These are phyloP conservation scores for Eulemur coronatus DNA, from an alignment of 2,797 vertebrate species.

Conservation along the genomic window DNA sequence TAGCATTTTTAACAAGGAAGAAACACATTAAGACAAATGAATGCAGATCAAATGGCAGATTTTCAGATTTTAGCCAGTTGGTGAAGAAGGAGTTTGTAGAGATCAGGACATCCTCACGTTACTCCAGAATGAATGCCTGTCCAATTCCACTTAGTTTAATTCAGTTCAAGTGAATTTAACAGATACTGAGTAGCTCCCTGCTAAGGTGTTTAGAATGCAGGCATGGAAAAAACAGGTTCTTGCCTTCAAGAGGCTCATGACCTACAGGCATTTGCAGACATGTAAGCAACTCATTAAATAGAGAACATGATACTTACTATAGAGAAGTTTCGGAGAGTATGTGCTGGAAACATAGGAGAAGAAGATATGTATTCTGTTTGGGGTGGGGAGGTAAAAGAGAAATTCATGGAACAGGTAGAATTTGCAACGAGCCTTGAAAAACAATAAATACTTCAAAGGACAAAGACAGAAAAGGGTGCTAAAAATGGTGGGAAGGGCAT, in stretches of 20 bases:
- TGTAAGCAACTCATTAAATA: neutral
- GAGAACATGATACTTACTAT: neutral
- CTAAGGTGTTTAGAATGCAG: neutral
- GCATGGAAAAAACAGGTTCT: neutral
- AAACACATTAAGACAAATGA: neutral
- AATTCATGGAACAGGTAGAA: neutral
- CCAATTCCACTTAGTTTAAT: neutral
- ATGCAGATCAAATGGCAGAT: neutral
- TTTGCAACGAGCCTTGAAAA: neutral
- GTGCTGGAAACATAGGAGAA: neutral
- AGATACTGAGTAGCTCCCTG: neutral
- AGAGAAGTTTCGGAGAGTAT: neutral
- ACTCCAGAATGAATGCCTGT: neutral
- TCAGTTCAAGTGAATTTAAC: neutral
- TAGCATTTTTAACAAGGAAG: slow-evolving; percentile 4
- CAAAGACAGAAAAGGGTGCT: neutral
- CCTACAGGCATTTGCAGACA: neutral
- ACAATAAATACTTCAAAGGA: neutral
- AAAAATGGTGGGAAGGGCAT: neutral
- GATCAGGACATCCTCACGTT: neutral
- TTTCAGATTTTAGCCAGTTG: neutral
- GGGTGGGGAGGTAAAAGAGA: neutral
- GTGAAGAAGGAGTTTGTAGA: neutral
- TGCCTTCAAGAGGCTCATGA: neutral
- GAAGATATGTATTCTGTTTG: neutral